Evolutionary conservation across 2,888 invertebrate species (phyloP), one percentile per base, ranked within the genome.

Genomic region (Vanessa cardui): DNA sequence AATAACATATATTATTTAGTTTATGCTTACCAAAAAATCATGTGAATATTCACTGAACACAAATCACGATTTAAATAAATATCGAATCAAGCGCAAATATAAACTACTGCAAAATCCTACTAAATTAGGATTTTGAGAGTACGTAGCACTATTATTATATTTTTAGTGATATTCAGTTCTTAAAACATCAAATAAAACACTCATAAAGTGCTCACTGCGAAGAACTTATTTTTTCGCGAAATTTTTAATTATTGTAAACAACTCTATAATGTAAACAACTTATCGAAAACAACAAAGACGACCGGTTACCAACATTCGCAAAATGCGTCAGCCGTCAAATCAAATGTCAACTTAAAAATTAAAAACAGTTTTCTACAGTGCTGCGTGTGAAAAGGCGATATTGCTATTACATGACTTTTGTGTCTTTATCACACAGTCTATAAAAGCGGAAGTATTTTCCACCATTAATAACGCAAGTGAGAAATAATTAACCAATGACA

Each of bases 111-210:
- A 49, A 61, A 66, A 59, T 58, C 49, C 62, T 59, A 31, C 46
- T 50, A 39, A 20, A 45, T 9, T 59, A 64, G 66, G 69, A 71
- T 67, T 64, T 31, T 21, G 52, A 64, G 71, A 66, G 62, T 66
- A 49, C 12, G 12, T 9, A 12, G 54, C 45, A 70, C 60, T 50
- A 26, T 18, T 9, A 21, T 15, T 45, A 50, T 39, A 60, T 56
- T 62, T 46, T 49, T 59, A 21, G 8, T 33, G 15, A 18, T 50
- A 20, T 31, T 45, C 44, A 15, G 59, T 54, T 45, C 46, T 8
- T 46, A 44, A 16, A 20, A 45, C 20, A 16, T 15, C 21, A 15
- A 58, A 58, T 59, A 20, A 44, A 59, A 21, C 45, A 46, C 59
- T 58, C 44, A 12, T 45, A 21, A 44, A 45, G 44, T 12, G 33